These are phyloP conservation scores for Steinernema hermaphroditum DNA, from an alignment of 2,888 invertebrate species.

Conservation along the genomic window DNA sequence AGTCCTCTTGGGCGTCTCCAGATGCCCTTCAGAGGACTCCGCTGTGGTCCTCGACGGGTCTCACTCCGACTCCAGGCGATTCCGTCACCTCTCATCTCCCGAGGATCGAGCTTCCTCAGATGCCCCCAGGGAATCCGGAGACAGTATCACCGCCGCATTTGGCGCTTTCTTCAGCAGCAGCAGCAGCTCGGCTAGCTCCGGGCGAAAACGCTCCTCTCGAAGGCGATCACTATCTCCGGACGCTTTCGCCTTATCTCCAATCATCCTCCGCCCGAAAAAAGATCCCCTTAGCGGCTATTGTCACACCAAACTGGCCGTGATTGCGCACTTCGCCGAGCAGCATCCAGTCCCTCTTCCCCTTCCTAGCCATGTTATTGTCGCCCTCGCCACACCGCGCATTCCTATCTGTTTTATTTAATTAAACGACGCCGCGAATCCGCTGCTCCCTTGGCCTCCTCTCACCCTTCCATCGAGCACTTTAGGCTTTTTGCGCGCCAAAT, in stretches of 20 bases:
- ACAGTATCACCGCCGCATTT: background rate
- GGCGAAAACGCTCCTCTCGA: background rate
- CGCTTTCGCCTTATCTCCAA: too few species aligned
- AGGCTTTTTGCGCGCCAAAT: background rate
- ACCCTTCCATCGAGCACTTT: background rate
- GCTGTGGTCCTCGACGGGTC: too few species aligned
- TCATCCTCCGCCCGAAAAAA: background rate
- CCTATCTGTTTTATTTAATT: constrained; percentile 28
- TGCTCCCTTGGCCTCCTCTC: background rate
- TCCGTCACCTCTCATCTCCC: too few species aligned
- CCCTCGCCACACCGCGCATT: constrained; percentile 26
- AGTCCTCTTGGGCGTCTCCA: too few species aligned
- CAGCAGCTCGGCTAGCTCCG: too few species aligned
- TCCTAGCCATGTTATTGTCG: constrained; percentile 31
- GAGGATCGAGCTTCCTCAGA: too few species aligned
- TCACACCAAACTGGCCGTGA: constrained; percentile 29
- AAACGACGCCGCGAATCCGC: constrained; percentile 21
- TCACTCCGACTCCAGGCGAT: too few species aligned
- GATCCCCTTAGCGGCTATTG: constrained; percentile 29
- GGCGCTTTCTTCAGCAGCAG: constrained; percentile 7
- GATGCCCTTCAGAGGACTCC: too few species aligned
- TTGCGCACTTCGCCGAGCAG: constrained; percentile 10
- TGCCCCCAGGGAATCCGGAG: background rate
- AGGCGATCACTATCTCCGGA: too few species aligned
- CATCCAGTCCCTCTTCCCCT: constrained; percentile 22